Percentiles rank a stretch among this genome's conserved stretches.
Conservation (phyloP, 2,113 vertebrate genomes). For the Canis aureus region DNA sequence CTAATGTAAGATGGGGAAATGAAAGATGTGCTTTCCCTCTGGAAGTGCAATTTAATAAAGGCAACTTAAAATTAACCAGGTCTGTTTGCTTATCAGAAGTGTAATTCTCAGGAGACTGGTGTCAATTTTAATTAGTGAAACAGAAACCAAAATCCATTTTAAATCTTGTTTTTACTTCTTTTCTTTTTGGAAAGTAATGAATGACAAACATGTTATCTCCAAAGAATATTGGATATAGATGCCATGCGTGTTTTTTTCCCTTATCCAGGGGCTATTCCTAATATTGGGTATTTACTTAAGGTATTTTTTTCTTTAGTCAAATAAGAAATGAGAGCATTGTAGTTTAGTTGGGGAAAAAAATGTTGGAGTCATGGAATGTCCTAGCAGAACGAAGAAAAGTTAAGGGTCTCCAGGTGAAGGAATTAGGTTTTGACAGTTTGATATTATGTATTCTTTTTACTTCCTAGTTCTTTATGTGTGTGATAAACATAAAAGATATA, state of each 20-base stretch:
- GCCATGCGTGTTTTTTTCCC: not conserved
- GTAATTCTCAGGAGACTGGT: conserved; percentile 86
- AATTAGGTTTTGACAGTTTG: not conserved
- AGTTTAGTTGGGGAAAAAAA: not conserved
- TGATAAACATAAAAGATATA: not conserved
- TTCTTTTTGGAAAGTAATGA: conserved; percentile 58
- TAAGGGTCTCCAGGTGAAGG: not conserved
- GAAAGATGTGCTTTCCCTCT: conserved; percentile 83
- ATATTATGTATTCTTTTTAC: not conserved
- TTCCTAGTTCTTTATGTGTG: not conserved
- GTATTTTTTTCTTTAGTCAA: conserved; percentile 21
- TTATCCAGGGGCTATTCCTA: not conserved
- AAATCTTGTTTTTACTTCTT: conserved; percentile 85
- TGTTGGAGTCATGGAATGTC: not conserved
- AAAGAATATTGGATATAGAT: conserved; percentile 28
- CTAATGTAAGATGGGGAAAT: conserved; percentile 80
- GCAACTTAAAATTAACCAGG: conserved; percentile 90
- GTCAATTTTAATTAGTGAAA: conserved; percentile 93
- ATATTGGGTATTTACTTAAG: conserved; percentile 38
- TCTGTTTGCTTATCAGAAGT: conserved; percentile 85
- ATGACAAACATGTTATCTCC: conserved; percentile 54
- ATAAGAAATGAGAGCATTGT: conserved; percentile 48
- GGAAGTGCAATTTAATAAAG: conserved; percentile 91
- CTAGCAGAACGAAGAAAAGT: not conserved
- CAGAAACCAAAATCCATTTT: conserved; percentile 86